phyloP scores from a whole-genome alignment of 1,140 invertebrate genomes.

The Acromyrmex heyeri region DNA sequence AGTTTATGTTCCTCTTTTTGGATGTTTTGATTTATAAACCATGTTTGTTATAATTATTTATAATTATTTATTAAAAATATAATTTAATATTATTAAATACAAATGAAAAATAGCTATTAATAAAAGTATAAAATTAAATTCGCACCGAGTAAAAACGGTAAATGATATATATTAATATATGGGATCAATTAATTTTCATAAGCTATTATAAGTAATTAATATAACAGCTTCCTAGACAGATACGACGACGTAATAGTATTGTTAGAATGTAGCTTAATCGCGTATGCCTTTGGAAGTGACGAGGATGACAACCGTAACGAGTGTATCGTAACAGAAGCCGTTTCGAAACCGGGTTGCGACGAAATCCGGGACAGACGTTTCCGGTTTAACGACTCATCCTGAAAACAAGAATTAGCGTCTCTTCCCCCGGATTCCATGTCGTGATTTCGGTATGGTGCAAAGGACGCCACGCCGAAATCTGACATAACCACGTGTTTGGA shows the following conservation, averaged over 20 bases:
- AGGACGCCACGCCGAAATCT: conserved; percentile 74
- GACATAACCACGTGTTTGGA: conserved; percentile 76
- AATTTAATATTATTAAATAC: too few species aligned
- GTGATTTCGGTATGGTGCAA: conserved; percentile 63
- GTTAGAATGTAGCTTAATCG: not conserved
- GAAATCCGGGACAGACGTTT: conserved; percentile 40
- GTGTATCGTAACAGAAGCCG: conserved; percentile 25
- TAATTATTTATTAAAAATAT: too few species aligned
- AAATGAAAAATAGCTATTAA: too few species aligned
- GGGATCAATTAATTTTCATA: not conserved
- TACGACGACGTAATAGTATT: not conserved
- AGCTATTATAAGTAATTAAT: not conserved
- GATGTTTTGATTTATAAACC: too few species aligned
- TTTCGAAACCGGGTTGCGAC: conserved; percentile 46
- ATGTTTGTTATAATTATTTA: too few species aligned
- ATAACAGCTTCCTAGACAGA: not conserved
- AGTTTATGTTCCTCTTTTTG: too few species aligned
- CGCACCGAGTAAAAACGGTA: not conserved
- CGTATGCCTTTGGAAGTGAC: not conserved
- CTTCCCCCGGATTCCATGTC: conserved; percentile 26
- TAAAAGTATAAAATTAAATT: not conserved
- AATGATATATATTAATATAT: not conserved
- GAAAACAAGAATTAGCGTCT: conserved; percentile 60
- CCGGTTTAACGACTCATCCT: conserved; percentile 55
- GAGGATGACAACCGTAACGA: conserved; percentile 29